Base-by-base conservation (phyloP, 2,888 invertebrate genomes). In the Drosophila heteroneura region DNA sequence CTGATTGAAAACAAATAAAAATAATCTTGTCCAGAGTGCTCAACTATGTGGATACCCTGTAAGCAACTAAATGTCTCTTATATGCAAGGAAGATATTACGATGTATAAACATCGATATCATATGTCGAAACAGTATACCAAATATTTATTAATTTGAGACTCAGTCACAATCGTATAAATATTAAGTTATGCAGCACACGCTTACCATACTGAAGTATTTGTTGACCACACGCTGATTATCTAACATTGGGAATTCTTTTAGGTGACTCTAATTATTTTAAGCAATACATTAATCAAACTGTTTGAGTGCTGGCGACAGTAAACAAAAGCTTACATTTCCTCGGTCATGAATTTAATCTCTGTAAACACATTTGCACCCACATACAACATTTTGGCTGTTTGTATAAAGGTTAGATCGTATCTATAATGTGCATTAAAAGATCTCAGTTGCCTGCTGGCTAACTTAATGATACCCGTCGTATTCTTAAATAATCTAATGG, bases 1-100 rank as follows among this genome's bases (percentile, higher is more conserved):
- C 61, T 65, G 71, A 62, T 74, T 71, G 70, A 71, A 71, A 60
- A 71, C 54, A 64, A 63, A 37, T 62, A 39, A 54, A 49, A 62
- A 69, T 49, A 28, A 7, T 12, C 14, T 6, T 0, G 19, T 0
- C 12, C 12, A n/a, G 6, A 12, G 19, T 54, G 49, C 14, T 49
- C 26, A 39, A 41, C 33, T 49, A 6, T 3, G 14, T 0, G 12
- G 14, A 60, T 80, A 57, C 76, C 49, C 81, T 70, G 44, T 52
- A n/a, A 12, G 3, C 5, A 51, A 19, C 1, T 28, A 4, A 37
- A 14, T 37, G 0, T 4, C 3, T 1, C 14, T 14, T 7, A 14
- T 47, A 22, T 22, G 4, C 12, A 41, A n/a, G 12, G n/a, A 52
- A 19, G 2, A 35, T 3, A 26, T 22, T 26, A 0, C 7, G 3